phyloP scores from a whole-genome alignment of 2,888 invertebrate species.

The Melinaea menophilus region DNA sequence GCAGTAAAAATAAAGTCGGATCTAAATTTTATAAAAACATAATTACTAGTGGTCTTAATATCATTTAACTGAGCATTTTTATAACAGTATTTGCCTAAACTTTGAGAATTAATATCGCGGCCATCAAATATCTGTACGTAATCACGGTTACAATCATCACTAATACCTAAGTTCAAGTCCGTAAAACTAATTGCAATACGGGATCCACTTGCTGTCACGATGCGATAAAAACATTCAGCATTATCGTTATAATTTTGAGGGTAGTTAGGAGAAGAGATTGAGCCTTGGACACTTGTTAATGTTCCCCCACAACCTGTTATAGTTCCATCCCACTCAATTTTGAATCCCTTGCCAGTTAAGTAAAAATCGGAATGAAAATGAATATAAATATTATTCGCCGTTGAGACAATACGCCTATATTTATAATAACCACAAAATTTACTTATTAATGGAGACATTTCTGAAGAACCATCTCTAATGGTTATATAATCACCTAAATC shows the following conservation, averaged over 20 bases:
- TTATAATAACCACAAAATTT: slow-evolving; percentile 85
- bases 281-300: slow-evolving; percentile 82
- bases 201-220: slow-evolving; percentile 85
- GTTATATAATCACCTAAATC: slow-evolving; percentile 61
- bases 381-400: slow-evolving; percentile 85
- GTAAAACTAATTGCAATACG: slow-evolving; percentile 80
- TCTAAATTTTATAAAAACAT: slow-evolving; percentile 83
- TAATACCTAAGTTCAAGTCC: slow-evolving; percentile 84
- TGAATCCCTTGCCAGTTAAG: slow-evolving; percentile 82
- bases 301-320: slow-evolving; percentile 88
- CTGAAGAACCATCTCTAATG: slow-evolving; percentile 86
- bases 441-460: slow-evolving; percentile 86
- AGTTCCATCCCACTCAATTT: slow-evolving; percentile 67
- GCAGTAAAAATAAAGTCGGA: slow-evolving; percentile 81
- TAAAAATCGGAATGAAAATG: slow-evolving; percentile 87
- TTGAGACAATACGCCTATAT: slow-evolving; percentile 83
- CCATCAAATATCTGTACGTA: slow-evolving; percentile 85
- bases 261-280: slow-evolving; percentile 91
- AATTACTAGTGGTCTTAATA: slow-evolving; percentile 80
- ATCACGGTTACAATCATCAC: slow-evolving; percentile 81
- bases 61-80: slow-evolving; percentile 51
- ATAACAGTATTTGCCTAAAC: slow-evolving; percentile 82
- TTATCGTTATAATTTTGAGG: slow-evolving; percentile 84
- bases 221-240: slow-evolving; percentile 88
- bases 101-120: slow-evolving; percentile 65